A percentile compares a stretch with the other conserved stretches of the same genome.
Conservation (phyloP, 2,113 vertebrate species). For the Cephalopterus ornatus region DNA sequence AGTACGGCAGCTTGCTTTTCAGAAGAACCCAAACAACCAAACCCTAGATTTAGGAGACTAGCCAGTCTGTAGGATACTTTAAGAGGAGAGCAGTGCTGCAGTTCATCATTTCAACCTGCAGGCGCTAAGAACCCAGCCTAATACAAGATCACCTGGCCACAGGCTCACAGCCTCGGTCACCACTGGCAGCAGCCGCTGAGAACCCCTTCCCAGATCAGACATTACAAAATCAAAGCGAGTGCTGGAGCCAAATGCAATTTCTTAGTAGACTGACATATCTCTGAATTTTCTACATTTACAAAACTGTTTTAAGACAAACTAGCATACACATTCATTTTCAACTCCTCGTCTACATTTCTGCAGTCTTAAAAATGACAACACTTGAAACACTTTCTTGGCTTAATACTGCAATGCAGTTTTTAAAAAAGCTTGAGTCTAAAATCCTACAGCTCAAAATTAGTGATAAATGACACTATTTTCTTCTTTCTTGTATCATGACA, state of each 20-base stretch:
- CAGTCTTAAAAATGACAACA: neutral
- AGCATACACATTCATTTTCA: neutral
- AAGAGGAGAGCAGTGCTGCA: neutral
- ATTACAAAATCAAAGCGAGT: neutral
- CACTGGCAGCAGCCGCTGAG: neutral
- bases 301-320: neutral
- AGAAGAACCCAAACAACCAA: neutral
- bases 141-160: neutral
- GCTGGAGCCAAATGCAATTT: neutral
- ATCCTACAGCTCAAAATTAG: neutral
- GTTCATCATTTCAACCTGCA: neutral
- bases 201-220: neutral
- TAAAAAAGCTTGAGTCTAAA: neutral
- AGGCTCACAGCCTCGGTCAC: neutral
- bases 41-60: neutral
- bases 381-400: neutral
- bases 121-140: neutral
- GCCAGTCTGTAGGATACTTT: neutral
- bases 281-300: neutral
- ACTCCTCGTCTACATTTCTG: neutral
- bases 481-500: neutral
- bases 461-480: neutral
- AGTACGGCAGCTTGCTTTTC: neutral
- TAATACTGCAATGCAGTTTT: neutral
- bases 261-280: neutral